A percentile compares a stretch with the other conserved stretches of the same genome.
Conservation (phyloP, 2,113 vertebrate species). For the Apodemus sylvaticus region DNA sequence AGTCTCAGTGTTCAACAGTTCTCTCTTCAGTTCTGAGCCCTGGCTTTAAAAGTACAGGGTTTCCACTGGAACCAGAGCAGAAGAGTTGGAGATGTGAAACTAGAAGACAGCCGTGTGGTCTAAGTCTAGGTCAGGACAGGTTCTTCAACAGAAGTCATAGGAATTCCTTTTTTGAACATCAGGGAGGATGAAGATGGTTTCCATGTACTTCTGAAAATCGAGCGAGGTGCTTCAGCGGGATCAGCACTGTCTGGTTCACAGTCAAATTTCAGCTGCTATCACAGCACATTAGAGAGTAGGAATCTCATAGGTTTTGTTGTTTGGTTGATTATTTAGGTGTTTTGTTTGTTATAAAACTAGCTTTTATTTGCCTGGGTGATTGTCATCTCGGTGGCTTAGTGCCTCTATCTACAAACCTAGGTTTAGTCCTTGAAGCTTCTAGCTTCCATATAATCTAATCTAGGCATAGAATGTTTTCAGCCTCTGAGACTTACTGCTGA, state of each 20-base stretch:
- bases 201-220: not conserved
- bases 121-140: not conserved
- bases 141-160: not conserved
- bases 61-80: not conserved
- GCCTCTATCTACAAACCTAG: too few relatives aligned
- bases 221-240: not conserved
- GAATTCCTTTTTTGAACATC: constrained; percentile 25
- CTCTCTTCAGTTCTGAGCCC: not conserved
- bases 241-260: not conserved
- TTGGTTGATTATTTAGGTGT: not conserved
- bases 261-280: not conserved
- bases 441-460: too few relatives aligned
- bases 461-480: too few relatives aligned
- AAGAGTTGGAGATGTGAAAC: not conserved
- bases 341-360: not conserved
- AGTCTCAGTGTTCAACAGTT: not conserved
- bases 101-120: not conserved
- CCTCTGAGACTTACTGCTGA: too few relatives aligned
- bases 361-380: too few relatives aligned
- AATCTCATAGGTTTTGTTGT: not conserved
- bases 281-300: not conserved
- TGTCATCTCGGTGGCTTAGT: too few relatives aligned
- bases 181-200: not conserved
- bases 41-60: not conserved
- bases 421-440: too few relatives aligned